A percentile compares a stretch with the other conserved stretches of the same genome.
Evolutionary conservation across 2,113 vertebrate species (phyloP).

Genomic region (Peromyscus californicus): DNA sequence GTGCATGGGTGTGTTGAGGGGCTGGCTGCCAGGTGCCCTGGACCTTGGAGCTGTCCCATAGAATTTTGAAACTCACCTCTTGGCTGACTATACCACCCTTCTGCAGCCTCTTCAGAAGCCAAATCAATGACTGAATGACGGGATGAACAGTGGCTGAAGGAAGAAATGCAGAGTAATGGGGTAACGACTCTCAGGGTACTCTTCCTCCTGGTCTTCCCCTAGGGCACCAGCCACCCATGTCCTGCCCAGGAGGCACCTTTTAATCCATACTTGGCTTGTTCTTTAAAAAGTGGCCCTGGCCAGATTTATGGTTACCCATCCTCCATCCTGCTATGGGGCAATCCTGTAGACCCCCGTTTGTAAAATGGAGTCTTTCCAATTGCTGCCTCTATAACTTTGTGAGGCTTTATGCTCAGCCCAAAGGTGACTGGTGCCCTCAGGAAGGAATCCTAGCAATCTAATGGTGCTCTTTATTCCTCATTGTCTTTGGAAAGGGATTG

Average conservation of each 20-base stretch:
- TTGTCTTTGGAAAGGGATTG: no score
- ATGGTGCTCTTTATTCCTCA: no score
- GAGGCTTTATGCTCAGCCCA: neutral
- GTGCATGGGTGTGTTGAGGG: no score
- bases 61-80: neutral
- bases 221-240: neutral
- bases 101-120: neutral
- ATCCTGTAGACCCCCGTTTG: neutral
- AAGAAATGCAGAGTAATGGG: no score
- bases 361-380: neutral
- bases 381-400: neutral
- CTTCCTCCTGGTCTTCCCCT: neutral
- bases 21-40: neutral
- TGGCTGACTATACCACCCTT: neutral
- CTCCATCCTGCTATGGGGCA: neutral
- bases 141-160: neutral
- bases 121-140: no score
- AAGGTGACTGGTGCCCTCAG: neutral
- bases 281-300: neutral
- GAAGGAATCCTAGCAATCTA: neutral
- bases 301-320: neutral
- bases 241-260: neutral
- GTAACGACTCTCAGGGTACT: rapidly evolving
- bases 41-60: neutral
- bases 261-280: neutral